Evolutionary conservation across 2,888 invertebrate species (phyloP).

Genomic region (Stramonita haemastoma): DNA sequence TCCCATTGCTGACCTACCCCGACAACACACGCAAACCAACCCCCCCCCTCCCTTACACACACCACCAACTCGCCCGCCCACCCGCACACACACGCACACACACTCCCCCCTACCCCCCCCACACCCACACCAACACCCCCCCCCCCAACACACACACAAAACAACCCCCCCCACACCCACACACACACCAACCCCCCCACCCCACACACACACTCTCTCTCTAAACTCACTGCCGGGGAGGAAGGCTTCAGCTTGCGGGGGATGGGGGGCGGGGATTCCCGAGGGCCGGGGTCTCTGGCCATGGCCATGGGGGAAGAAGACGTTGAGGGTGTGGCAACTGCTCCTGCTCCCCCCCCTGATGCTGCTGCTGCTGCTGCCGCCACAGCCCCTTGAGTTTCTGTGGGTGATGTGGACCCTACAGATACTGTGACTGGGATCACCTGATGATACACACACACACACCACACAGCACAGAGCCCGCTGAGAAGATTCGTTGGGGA

Average conservation of each 20-base stretch:
- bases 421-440: slow-evolving; percentile 36
- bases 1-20: background rate
- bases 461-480: too few species aligned
- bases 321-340: background rate
- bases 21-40: background rate
- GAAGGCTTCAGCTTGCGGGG: slow-evolving; percentile 35
- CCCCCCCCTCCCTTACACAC: too few species aligned
- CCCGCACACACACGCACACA: background rate
- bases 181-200: background rate
- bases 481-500: too few species aligned
- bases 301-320: background rate
- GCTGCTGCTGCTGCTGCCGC: background rate
- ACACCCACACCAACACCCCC: background rate
- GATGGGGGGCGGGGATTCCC: slow-evolving; percentile 32
- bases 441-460: background rate
- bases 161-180: too few species aligned
- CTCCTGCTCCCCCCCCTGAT: background rate
- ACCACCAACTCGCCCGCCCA: too few species aligned
- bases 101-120: background rate
- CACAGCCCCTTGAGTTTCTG: background rate
- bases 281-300: slow-evolving; percentile 6
- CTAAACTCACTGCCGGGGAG: background rate
- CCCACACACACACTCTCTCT: background rate
- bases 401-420: slow-evolving; percentile 20
- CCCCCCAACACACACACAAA: too few species aligned